Evolutionary conservation across 1,140 invertebrate genomes (phyloP).

Genomic region (Archegozetes longisetosus): DNA sequence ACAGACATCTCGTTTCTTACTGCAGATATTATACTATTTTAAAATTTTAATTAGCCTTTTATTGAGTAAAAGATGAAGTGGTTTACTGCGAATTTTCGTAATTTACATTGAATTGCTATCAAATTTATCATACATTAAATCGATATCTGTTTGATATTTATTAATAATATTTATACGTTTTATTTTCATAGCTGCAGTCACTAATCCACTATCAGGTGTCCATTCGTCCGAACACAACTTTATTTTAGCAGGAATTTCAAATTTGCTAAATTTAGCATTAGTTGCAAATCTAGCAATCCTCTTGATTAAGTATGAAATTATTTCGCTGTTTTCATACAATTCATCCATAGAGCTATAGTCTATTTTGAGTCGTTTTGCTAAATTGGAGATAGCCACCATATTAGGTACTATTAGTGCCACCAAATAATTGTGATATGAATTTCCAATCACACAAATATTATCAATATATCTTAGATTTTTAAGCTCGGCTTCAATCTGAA

Average conservation of each 20-base stretch:
- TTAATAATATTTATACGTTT: constrained; percentile 19
- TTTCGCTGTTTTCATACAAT: constrained; percentile 46
- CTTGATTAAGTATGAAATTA: constrained; percentile 49
- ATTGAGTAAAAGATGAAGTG: no score
- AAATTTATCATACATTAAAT: constrained; percentile 3
- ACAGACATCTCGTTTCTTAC: no score
- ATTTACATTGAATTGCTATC: no score
- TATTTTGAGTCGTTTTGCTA: constrained; percentile 44
- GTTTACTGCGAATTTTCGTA: no score
- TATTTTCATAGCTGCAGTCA: constrained; percentile 36
- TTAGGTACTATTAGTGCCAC: constrained; percentile 88
- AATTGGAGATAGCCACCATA: constrained; percentile 40
- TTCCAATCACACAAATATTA: constrained; percentile 85
- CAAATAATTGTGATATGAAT: constrained; percentile 60
- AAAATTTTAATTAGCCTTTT: no score
- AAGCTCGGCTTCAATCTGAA: constrained; percentile 59
- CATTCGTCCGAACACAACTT: constrained; percentile 30
- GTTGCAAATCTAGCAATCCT: constrained; percentile 61
- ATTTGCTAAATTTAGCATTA: constrained; percentile 36
- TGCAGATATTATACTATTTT: no score
- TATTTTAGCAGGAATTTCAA: constrained; percentile 33
- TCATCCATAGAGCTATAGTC: constrained; percentile 45
- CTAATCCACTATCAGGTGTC: constrained; percentile 44
- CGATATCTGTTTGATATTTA: constrained; percentile 16
- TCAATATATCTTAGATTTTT: constrained; percentile 85